Percentiles rank a stretch among this genome's conserved stretches.
Conservation (phyloP, 2,888 invertebrate species). For the Cremastinae sp. region DNA sequence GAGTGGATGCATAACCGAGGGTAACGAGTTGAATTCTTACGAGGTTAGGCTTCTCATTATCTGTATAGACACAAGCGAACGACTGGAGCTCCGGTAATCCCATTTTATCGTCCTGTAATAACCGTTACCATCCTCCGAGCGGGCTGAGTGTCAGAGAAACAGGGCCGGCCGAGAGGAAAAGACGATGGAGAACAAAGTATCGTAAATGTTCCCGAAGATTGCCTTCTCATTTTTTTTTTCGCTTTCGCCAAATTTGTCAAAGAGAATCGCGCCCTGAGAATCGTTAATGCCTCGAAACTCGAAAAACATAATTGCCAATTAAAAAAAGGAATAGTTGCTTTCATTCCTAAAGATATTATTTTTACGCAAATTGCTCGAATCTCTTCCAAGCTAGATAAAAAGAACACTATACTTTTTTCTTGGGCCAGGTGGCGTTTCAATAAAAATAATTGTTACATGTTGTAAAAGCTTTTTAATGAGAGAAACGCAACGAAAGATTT, state of each 20-base stretch:
- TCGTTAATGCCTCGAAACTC: conserved; percentile 4
- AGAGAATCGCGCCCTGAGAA: neutral
- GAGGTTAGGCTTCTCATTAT: conserved; percentile 29
- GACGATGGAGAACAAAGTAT: conserved; percentile 49
- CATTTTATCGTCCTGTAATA: conserved; percentile 68
- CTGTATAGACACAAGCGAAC: conserved; percentile 30
- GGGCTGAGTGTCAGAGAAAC: neutral
- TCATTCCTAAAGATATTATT: too few relatives aligned
- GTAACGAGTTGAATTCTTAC: conserved; percentile 21
- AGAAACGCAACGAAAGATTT: too few relatives aligned
- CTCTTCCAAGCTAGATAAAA: too few relatives aligned
- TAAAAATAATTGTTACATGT: too few relatives aligned
- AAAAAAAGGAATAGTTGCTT: too few relatives aligned
- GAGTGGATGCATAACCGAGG: too few relatives aligned
- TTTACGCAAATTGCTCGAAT: too few relatives aligned
- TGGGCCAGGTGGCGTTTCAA: too few relatives aligned
- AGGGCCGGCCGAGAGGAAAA: neutral
- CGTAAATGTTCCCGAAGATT: conserved; percentile 57
- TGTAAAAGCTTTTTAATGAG: too few relatives aligned
- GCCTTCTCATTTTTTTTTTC: conserved; percentile 39
- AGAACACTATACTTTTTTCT: too few relatives aligned
- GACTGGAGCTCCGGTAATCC: conserved; percentile 64
- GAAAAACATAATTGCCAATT: too few relatives aligned
- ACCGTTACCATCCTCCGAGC: conserved; percentile 59
- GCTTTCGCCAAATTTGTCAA: conserved; percentile 41